Evolutionary conservation across 2,113 vertebrate genomes (phyloP), one percentile per base, ranked within the genome.

Genomic region (Tachysurus vachellii): DNA sequence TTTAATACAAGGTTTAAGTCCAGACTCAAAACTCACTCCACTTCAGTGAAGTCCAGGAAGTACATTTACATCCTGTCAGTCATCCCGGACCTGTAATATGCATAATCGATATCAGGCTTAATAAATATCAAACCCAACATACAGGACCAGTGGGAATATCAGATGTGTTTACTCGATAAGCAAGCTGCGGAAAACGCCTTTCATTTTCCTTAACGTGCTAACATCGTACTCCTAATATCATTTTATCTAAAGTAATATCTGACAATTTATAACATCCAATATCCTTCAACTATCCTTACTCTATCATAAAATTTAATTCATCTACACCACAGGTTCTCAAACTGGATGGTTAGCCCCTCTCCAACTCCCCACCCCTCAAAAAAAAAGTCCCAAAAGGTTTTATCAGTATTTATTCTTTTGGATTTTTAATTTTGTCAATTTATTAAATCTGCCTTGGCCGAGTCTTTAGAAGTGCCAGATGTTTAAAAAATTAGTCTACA

Each of bases 171-270:
- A 68, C n/a, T 54, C 47, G 44, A 83, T 68, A 70, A 28, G 44
- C 44, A 66, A 68, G n/a, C 47, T 9, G 88, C 89, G 26, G 17
- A 91, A 90, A 76, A 44, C 44, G 90, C 90, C 88, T 88, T 91
- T 61, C 23, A 59, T 61, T 44, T 61, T 23, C 31, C 79, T 61
- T 81, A 81, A 61, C 44, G 79, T 8, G 56, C 56, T 81, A 81
- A 81, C 61, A 42, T 61, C 57, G 31, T 61, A 44, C 31, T 62
- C 19, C 8, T 53, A 54, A 83, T 70, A 66, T 64, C 42, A 26
- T 68, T 68, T 66, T 21, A 64, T 83, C 47, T 53, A 53, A 70
- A 68, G 44, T 54, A 31, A 70, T 53, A 81, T 59, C 56, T 81
- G 26, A 81, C 19, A 2, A 44, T 81, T 81, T 81, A 42, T 44